Percentiles rank a stretch among this genome's conserved stretches.
Conservation (phyloP, 2,888 invertebrate species). For the Drosophila pullipes region DNA sequence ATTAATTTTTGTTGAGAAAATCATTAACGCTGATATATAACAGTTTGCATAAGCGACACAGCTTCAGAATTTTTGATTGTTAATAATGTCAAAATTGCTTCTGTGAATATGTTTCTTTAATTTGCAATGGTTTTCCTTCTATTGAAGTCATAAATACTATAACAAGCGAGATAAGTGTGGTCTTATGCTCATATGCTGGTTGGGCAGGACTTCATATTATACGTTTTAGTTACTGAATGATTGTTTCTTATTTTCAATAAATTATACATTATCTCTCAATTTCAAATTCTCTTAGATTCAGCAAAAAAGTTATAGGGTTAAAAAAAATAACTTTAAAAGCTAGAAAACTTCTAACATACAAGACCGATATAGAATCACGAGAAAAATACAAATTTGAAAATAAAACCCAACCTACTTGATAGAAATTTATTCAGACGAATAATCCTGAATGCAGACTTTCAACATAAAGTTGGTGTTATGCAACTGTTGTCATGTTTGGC, state of each 20-base stretch:
- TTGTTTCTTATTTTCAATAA: not conserved
- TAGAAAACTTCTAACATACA: not conserved
- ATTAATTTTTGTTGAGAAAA: conserved; percentile 8
- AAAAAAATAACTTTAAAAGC: not conserved
- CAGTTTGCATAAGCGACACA: conserved; percentile 28
- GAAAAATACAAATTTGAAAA: not conserved
- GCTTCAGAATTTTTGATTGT: not conserved
- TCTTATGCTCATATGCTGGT: not conserved
- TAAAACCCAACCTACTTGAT: not conserved
- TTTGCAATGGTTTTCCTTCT: not conserved
- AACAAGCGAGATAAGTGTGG: not conserved
- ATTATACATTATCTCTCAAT: not conserved
- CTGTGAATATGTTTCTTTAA: not conserved
- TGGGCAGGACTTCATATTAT: not conserved
- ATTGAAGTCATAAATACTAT: not conserved
- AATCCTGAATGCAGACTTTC: not conserved
- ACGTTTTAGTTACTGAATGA: not conserved
- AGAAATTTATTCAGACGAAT: not conserved
- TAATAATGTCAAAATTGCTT: not conserved
- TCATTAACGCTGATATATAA: conserved; percentile 7
- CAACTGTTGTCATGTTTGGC: conserved; percentile 35
- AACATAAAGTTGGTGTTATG: conserved; percentile 18
- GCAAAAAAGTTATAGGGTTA: too few species aligned
- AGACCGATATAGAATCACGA: not conserved
- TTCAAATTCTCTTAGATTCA: not conserved